Percentiles rank a stretch among this genome's conserved stretches.
Conservation (phyloP, 1,140 invertebrate species). For the Drosophila tropicalis region DNA sequence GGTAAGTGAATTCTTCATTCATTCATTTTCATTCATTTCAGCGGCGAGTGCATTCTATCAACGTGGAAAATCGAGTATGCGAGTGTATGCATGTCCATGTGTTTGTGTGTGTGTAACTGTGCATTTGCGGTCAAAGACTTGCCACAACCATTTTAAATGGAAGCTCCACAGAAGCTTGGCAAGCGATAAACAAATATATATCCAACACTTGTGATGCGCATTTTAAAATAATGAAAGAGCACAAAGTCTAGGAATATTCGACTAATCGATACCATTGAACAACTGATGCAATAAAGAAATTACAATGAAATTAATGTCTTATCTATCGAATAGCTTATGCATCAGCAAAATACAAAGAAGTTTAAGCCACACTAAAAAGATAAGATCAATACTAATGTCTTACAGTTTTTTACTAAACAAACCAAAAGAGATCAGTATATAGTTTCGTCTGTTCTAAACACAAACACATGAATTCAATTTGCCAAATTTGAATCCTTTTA, state of each 20-base stretch:
- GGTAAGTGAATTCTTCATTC: slow-evolving; percentile 74
- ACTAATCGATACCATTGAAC: slow-evolving; percentile 37
- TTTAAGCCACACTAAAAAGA: no score
- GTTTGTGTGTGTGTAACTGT: slow-evolving; percentile 1
- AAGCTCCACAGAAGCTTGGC: slow-evolving; percentile 42
- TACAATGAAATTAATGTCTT: no score
- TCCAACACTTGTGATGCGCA: no score
- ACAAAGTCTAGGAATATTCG: slow-evolving; percentile 6
- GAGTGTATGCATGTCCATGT: neutral
- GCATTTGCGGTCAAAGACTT: slow-evolving; percentile 48
- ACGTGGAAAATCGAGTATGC: slow-evolving; percentile 54
- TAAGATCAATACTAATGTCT: no score
- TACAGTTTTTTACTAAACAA: no score
- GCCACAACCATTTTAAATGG: slow-evolving; percentile 63
- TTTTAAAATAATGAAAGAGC: slow-evolving; percentile 74
- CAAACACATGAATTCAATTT: no score
- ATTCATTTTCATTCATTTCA: slow-evolving; percentile 71
- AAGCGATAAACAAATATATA: slow-evolving; percentile 72
- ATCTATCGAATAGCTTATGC: neutral
- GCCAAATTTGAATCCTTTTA: no score
- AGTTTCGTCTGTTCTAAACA: no score
- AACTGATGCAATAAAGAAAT: neutral
- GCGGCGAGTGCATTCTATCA: slow-evolving; percentile 55
- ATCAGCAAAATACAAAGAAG: no score
- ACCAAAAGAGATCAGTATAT: no score